Percentiles rank a stretch among this genome's conserved stretches.
phyloP scores from a whole-genome alignment of 2,113 vertebrate genomes.

The Geococcyx californianus region DNA sequence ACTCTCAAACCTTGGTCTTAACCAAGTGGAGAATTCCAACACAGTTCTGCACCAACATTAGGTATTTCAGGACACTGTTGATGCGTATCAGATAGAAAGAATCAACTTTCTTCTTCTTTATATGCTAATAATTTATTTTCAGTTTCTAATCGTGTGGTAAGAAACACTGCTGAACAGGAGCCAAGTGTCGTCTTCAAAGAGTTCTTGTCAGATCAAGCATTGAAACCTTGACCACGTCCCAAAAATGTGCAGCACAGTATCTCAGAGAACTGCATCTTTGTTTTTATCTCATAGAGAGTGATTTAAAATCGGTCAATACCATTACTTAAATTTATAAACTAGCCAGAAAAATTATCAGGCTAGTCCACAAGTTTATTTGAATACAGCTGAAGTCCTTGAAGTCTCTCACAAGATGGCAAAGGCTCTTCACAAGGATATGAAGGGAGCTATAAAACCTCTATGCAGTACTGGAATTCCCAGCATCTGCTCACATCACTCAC shows the following conservation, averaged over 20 bases:
- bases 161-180: conserved; percentile 56
- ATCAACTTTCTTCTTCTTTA: conserved; percentile 41
- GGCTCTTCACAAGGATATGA: conserved; percentile 31
- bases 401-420: conserved; percentile 33
- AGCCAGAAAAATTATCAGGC: not conserved
- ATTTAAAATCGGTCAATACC: not conserved
- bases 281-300: conserved; percentile 27
- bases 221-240: conserved; percentile 54
- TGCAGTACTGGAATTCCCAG: conserved; percentile 43
- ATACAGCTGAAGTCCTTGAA: conserved; percentile 24
- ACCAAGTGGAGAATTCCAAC: conserved; percentile 31
- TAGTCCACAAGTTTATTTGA: conserved; percentile 41
- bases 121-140: conserved; percentile 50
- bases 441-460: conserved; percentile 56
- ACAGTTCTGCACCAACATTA: conserved; percentile 37
- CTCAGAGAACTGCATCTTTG: conserved; percentile 34
- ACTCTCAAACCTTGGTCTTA: conserved; percentile 30
- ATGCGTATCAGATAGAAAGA: conserved; percentile 37
- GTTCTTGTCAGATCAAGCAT: conserved; percentile 55
- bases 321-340: not conserved
- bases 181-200: not conserved
- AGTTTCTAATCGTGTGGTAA: conserved; percentile 21
- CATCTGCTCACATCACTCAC: conserved; percentile 42
- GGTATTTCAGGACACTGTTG: conserved; percentile 38
- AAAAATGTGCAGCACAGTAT: conserved; percentile 29